These are phyloP conservation scores for Plestiodon gilberti DNA, from an alignment of 2,113 vertebrate genomes.

Conservation along the genomic window DNA sequence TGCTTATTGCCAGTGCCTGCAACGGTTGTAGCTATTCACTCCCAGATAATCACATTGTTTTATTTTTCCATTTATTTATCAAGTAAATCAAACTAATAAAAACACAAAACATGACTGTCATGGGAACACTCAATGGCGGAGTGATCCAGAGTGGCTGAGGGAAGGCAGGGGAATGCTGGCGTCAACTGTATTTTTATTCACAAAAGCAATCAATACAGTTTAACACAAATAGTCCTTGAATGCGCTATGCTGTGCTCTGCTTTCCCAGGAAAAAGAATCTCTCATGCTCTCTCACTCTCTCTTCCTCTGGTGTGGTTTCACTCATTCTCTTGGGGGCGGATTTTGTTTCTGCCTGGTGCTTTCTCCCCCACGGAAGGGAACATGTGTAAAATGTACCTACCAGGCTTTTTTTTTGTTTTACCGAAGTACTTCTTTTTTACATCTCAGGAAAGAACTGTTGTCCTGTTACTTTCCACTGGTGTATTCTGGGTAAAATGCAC, in stretches of 20 bases:
- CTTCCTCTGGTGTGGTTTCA: background rate
- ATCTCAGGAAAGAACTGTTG: background rate
- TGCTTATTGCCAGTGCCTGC: constrained; percentile 51
- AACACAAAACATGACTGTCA: constrained; percentile 71
- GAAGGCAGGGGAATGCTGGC: constrained; percentile 53
- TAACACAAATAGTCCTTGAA: constrained; percentile 65
- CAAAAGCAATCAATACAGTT: constrained; percentile 68
- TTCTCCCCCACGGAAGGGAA: background rate
- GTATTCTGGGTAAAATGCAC: background rate
- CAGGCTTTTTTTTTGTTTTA: background rate
- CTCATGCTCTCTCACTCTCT: background rate
- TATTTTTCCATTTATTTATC: constrained; percentile 81
- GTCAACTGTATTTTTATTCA: constrained; percentile 68
- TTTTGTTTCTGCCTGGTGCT: background rate
- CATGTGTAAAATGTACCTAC: background rate
- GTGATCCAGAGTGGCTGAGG: constrained; percentile 64
- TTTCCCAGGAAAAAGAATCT: background rate
- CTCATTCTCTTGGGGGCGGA: background rate
- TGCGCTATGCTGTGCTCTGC: constrained; percentile 24
- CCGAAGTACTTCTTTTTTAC: background rate
- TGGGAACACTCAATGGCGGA: constrained; percentile 76
- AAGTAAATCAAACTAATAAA: constrained; percentile 81
- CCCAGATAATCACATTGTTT: constrained; percentile 75
- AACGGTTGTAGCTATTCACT: constrained; percentile 73
- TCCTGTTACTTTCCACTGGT: background rate